Conservation (phyloP, 2,797 vertebrate species). For the Linurgus olivaceus region DNA sequence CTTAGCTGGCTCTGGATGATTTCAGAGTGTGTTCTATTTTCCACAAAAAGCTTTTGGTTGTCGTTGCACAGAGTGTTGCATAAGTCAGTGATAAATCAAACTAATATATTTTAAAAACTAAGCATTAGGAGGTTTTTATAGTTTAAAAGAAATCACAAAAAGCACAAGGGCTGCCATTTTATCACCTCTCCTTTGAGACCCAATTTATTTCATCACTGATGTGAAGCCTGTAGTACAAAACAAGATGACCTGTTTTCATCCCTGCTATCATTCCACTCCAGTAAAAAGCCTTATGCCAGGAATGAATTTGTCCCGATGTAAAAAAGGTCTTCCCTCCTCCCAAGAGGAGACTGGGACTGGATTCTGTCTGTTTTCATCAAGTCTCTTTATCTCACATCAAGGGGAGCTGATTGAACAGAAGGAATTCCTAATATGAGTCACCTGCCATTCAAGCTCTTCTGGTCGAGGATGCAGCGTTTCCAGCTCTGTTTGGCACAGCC, state of each 20-base stretch:
- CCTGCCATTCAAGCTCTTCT: constrained; percentile 46
- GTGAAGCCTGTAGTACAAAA: constrained; percentile 41
- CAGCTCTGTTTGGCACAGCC: not conserved
- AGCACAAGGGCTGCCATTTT: constrained; percentile 18
- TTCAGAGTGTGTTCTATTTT: constrained; percentile 1
- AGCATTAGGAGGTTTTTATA: not conserved
- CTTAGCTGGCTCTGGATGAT: not conserved
- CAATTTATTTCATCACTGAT: constrained; percentile 26
- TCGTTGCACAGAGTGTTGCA: not conserved
- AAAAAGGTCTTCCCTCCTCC: constrained; percentile 30
- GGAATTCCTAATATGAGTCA: constrained; percentile 57
- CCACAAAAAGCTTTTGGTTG: not conserved
- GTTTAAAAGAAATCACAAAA: constrained; percentile 18
- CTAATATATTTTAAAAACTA: constrained; percentile 31
- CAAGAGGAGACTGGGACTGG: constrained; percentile 15
- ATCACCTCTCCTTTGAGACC: constrained; percentile 43
- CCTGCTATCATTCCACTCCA: not conserved
- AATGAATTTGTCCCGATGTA: constrained; percentile 17
- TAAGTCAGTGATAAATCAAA: constrained; percentile 44
- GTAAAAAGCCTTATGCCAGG: not conserved
- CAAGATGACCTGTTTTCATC: constrained; percentile 62
- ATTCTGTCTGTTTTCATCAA: constrained; percentile 53
- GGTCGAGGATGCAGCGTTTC: not conserved
- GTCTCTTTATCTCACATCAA: constrained; percentile 56
- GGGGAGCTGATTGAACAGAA: constrained; percentile 55